Evolutionary conservation across 2,113 vertebrate genomes (phyloP).

Genomic region (Ranitomeya imitator): DNA sequence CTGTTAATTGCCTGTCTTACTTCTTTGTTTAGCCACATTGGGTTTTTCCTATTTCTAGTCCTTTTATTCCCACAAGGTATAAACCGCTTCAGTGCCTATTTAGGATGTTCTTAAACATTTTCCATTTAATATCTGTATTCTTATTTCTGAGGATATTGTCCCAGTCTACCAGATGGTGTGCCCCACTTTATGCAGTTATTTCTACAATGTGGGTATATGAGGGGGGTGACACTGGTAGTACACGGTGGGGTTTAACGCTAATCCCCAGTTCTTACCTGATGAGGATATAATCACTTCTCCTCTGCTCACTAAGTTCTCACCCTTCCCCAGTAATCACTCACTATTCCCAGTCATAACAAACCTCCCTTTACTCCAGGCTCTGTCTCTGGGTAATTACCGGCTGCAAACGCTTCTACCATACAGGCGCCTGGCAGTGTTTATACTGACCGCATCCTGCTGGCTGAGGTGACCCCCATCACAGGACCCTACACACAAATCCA

Average conservation of each 20-base stretch:
- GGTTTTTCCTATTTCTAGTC: too few relatives aligned
- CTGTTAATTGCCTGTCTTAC: too few relatives aligned
- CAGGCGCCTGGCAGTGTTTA: conserved; percentile 44
- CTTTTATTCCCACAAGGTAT: too few relatives aligned
- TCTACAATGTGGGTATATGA: not conserved
- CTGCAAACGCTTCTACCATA: conserved; percentile 29
- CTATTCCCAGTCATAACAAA: conserved; percentile 41
- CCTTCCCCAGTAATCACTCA: conserved; percentile 34
- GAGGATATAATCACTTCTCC: conserved; percentile 6
- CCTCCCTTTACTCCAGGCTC: not conserved
- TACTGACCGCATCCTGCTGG: conserved; percentile 40
- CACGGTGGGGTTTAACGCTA: not conserved
- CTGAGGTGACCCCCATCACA: not conserved
- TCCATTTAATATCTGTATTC: too few relatives aligned
- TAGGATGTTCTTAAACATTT: too few relatives aligned
- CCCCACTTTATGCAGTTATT: too few relatives aligned
- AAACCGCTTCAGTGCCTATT: too few relatives aligned
- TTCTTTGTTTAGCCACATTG: too few relatives aligned
- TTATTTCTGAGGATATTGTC: too few relatives aligned
- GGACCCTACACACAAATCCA: not conserved
- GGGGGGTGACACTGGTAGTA: not conserved
- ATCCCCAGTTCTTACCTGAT: not conserved
- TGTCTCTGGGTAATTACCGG: conserved; percentile 44
- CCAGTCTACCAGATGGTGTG: too few relatives aligned
- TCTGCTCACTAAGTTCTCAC: conserved; percentile 2